A percentile compares a stretch with the other conserved stretches of the same genome.
phyloP scores from a whole-genome alignment of 2,113 vertebrate species.

The Leptocoma aspasia region DNA sequence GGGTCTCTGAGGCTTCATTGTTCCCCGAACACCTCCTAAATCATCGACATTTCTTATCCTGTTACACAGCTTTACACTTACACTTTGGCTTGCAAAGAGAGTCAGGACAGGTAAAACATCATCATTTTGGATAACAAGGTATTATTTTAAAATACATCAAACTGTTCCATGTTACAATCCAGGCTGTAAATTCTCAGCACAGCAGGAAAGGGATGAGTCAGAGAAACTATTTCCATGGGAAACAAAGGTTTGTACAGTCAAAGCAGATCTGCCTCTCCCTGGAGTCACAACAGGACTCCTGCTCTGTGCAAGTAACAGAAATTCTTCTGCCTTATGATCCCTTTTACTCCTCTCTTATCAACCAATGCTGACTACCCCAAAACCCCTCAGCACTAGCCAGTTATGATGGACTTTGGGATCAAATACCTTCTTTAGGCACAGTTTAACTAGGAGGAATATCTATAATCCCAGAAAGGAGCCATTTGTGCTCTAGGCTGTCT shows the following conservation, averaged over 20 bases:
- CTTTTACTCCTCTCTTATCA: background rate
- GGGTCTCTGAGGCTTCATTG: background rate
- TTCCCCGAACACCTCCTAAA: background rate
- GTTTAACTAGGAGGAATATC: background rate
- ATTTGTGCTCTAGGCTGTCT: background rate
- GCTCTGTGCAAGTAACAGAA: background rate
- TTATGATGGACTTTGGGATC: background rate
- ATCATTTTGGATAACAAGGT: background rate
- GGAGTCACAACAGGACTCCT: background rate
- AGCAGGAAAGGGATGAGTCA: background rate
- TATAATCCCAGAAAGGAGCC: background rate
- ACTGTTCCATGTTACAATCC: background rate
- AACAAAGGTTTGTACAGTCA: background rate
- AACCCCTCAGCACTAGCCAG: background rate
- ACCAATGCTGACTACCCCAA: background rate
- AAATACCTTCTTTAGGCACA: background rate
- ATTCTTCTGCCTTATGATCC: background rate
- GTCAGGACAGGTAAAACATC: background rate
- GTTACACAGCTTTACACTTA: background rate
- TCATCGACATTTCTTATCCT: background rate
- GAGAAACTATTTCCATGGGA: background rate
- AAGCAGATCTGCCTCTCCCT: background rate
- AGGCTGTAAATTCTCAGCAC: background rate
- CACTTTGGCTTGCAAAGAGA: background rate
- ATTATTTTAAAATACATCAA: background rate